Evolutionary conservation across 1,140 invertebrate genomes (phyloP), one percentile per base, ranked within the genome.

Genomic region (Pectinophora gossypiella): DNA sequence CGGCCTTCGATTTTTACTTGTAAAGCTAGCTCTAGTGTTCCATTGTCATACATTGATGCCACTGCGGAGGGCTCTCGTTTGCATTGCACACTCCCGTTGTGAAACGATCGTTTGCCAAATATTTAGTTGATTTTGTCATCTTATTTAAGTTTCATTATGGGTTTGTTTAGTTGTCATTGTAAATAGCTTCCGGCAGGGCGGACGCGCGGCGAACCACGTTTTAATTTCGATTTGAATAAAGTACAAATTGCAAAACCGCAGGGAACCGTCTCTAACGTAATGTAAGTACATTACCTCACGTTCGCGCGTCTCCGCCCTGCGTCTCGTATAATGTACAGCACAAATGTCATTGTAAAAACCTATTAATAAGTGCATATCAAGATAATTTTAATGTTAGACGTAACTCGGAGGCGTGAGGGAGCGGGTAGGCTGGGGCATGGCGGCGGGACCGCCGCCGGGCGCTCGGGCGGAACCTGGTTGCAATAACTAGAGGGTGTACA

Each of bases 1-100:
- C 81, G 84, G 84, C 84, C 84, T 87, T 87, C 75, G 76, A 87
- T 82, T 81, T n/a, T 76, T 78, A 83, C 76, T 82, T 86, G 78
- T 86, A 84, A 84, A 84, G 78, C 71, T 86, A 86, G 83, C 61
- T 76, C 67, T 85, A 85, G 75, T 78, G 66, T 64, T 63, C 62
- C 59, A 36, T 63, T 64, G 61, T 64, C 63, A 57, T 66, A 63
- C 58, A 57, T 56, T 57, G 47, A 19, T 53, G 57, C 53, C 49
- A 45, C 42, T 54, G 56, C 49, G 0, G 51, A 54, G 51, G 60
- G 56, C 54, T 59, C 36, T 56, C 50, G 57, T 62, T 59, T 54
- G 49, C 54, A 61, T 64, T 66, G 64, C 61, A 60, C 55, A 54
- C 42, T 66, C 57, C 57, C 53, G 52, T 65, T 57, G 59, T 65